A percentile compares a stretch with the other conserved stretches of the same genome.
Evolutionary conservation across 1,140 invertebrate genomes (phyloP).

Genomic region (Nymphalis io): DNA sequence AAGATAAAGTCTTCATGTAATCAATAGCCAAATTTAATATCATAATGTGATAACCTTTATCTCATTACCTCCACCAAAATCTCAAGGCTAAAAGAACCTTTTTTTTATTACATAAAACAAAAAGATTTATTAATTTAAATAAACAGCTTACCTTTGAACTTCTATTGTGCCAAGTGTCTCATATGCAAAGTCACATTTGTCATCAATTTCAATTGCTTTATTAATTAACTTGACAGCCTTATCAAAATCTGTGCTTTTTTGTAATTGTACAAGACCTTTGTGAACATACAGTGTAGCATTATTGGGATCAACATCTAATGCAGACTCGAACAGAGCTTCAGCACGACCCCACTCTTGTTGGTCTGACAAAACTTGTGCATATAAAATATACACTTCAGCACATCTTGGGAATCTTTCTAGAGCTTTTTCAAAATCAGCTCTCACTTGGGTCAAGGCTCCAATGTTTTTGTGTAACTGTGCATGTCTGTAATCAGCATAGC

Average conservation of each 20-base stretch:
- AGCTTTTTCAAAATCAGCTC: conserved; percentile 87
- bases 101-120: neutral
- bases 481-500: conserved; percentile 90
- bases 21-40: conserved; percentile 19
- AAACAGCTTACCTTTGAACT: conserved; percentile 90
- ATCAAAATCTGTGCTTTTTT: conserved; percentile 91
- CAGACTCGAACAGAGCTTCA: conserved; percentile 90
- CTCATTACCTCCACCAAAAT: conserved; percentile 17
- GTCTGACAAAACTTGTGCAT: conserved; percentile 92
- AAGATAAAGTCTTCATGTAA: conserved; percentile 25
- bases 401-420: conserved; percentile 91
- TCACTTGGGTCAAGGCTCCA: conserved; percentile 78
- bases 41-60: conserved; percentile 26
- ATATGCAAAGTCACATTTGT: conserved; percentile 96
- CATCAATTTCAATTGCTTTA: conserved; percentile 92
- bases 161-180: conserved; percentile 96
- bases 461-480: conserved; percentile 83
- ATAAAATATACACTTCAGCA: conserved; percentile 91
- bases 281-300: conserved; percentile 95
- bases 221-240: conserved; percentile 89
- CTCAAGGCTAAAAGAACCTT: conserved; percentile 5
- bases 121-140: neutral
- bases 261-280: conserved; percentile 90
- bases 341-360: conserved; percentile 91
- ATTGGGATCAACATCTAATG: conserved; percentile 89